Evolutionary conservation across 2,113 vertebrate species (phyloP).

Genomic region (Barbus barbus): DNA sequence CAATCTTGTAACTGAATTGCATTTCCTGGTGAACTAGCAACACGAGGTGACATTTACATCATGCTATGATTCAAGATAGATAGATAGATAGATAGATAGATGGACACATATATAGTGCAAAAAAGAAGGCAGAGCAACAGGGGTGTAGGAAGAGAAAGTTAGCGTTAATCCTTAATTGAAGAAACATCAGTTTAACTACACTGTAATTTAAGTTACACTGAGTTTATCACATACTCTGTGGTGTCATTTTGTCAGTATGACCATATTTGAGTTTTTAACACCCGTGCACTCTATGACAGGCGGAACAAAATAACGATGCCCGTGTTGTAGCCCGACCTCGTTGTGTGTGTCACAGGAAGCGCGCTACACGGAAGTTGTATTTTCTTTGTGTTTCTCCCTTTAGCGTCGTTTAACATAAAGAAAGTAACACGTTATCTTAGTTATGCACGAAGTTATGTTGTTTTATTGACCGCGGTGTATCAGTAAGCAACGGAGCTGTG

Average conservation of each 20-base stretch:
- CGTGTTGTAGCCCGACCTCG: slow-evolving; percentile 68
- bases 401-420: slow-evolving; percentile 74
- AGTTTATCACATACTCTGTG: not conserved
- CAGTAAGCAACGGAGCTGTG: not conserved
- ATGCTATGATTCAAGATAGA: no score
- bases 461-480: not conserved
- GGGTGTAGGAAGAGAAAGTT: not conserved
- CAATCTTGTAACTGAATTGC: slow-evolving; percentile 11
- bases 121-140: not conserved
- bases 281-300: not conserved
- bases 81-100: not conserved
- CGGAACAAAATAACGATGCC: slow-evolving; percentile 69
- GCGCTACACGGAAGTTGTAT: slow-evolving; percentile 77
- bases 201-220: not conserved
- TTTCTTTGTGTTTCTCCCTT: slow-evolving; percentile 83
- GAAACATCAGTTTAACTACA: not conserved
- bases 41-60: not conserved
- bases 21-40: not conserved
- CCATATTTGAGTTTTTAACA: not conserved
- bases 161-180: not conserved
- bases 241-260: not conserved
- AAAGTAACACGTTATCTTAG: slow-evolving; percentile 62
- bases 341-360: slow-evolving; percentile 77
- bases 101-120: not conserved
- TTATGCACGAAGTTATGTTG: slow-evolving; percentile 44